These are phyloP conservation scores for Oreochromis mossambicus DNA, from an alignment of 2,797 vertebrate species.

Conservation along the genomic window DNA sequence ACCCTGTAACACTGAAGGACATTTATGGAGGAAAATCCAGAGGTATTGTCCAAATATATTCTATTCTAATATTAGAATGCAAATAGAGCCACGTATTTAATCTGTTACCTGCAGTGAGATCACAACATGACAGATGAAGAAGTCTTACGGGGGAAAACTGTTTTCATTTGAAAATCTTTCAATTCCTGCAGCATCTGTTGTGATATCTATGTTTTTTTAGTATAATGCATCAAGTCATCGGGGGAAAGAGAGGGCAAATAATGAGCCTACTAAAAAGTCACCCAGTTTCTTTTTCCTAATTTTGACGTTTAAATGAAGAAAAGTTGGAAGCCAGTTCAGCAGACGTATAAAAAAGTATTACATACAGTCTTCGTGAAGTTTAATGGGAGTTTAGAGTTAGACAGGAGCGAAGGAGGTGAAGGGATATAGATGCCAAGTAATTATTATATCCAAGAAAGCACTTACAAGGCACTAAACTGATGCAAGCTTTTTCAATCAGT, in stretches of 20 bases:
- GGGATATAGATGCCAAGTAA: neutral
- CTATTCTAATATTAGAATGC: neutral
- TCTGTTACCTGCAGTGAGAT: neutral
- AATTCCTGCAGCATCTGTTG: conserved; percentile 8
- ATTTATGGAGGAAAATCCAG: neutral
- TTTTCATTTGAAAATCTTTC: neutral
- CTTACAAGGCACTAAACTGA: conserved; percentile 2
- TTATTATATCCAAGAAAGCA: conserved; percentile 10
- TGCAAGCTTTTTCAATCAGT: neutral
- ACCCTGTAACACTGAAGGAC: neutral
- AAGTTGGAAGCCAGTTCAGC: neutral
- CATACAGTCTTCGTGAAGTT: neutral
- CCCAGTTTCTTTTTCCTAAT: neutral
- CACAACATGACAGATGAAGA: neutral
- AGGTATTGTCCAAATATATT: neutral
- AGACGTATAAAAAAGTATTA: neutral
- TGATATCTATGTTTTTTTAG: conserved; percentile 30
- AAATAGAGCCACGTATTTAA: neutral
- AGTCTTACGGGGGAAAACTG: neutral
- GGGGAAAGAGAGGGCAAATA: neutral
- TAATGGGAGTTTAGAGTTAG: neutral
- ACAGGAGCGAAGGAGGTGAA: neutral
- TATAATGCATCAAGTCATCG: neutral
- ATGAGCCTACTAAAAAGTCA: neutral
- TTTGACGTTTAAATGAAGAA: neutral